Evolutionary conservation across 1,140 invertebrate genomes (phyloP), one percentile per base, ranked within the genome.

Genomic region (Drosophila setifemur): DNA sequence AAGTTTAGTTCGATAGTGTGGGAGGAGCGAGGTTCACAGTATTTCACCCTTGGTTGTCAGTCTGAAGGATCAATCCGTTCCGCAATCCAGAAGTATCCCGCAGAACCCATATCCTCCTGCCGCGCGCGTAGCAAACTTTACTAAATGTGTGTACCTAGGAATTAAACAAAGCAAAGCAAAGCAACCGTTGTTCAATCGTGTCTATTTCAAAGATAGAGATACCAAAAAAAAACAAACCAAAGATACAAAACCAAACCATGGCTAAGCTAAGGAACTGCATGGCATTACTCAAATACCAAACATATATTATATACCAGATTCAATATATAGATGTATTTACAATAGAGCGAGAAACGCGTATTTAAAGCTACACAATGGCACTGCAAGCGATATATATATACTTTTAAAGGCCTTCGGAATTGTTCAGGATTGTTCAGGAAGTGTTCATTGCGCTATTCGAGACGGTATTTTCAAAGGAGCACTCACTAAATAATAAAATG

Each of bases 101-200:
- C n/a, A n/a, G n/a, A n/a, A n/a, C n/a, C n/a, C n/a, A n/a, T n/a
- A n/a, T 39, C 48, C 52, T 45, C 73, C 78, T 79, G 74, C 74
- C 67, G 74, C 74, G 52, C 74, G 42, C 19, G 60, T 68, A 78
- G 53, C 33, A 16, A 78, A 55, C 53, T 31, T 37, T 43, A 78
- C 64, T 68, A 53, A 77, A 68, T 79, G 55, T 74, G 57, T 54
- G 75, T 78, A 74, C 74, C 64, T 82, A 70, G 48, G 39, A 49
- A 49, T 48, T 48, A 69, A 49, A 71, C 52, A 50, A 40, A 37
- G 33, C 52, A 28, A 40, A 44, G 29, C 66, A 35, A 42, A 69
- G 23, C 25, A 58, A 48, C 23, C 21, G 44, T 58, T 72, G 45
- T 61, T 47, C 25, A 52, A 53, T 71, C 29, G 67, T 67, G 60